Evolutionary conservation across 35 echinoderm and acorn worm species (phyloP).

Genomic region (Apostichopus japonicus): DNA sequence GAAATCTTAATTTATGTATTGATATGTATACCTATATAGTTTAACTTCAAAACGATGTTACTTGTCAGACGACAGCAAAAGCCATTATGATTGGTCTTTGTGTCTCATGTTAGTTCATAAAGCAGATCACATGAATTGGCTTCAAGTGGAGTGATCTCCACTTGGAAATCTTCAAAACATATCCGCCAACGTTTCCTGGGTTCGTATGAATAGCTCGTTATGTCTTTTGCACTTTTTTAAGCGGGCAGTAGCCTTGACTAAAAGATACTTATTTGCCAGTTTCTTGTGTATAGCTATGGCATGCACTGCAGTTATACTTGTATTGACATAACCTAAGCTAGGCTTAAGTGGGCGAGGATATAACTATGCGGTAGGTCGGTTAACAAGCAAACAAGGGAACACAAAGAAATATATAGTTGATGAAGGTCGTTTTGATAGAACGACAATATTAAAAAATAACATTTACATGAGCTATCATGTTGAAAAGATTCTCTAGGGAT

Average conservation of each 20-base stretch:
- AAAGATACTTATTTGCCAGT: too few species aligned
- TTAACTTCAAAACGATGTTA: neutral
- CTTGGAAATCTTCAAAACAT: slow-evolving; percentile 38
- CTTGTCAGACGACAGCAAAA: slow-evolving; percentile 1
- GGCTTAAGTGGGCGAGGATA: slow-evolving; percentile 19
- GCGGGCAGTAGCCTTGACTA: slow-evolving; percentile 35
- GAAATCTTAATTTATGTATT: too few species aligned
- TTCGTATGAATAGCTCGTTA: slow-evolving; percentile 2
- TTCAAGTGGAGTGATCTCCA: slow-evolving; percentile 1
- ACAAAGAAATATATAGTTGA: neutral
- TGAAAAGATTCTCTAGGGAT: too few species aligned
- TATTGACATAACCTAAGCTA: slow-evolving; percentile 29
- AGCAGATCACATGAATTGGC: slow-evolving; percentile 43
- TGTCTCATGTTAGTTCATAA: slow-evolving; percentile 41
- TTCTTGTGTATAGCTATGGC: too few species aligned
- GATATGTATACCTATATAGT: too few species aligned
- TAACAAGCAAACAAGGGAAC: neutral
- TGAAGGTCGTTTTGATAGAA: neutral
- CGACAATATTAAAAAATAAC: neutral
- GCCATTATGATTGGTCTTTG: neutral
- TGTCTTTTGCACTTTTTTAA: slow-evolving; percentile 34
- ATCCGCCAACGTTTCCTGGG: slow-evolving; percentile 41
- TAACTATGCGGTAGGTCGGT: slow-evolving; percentile 23
- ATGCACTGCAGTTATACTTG: neutral
- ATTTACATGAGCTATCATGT: too few species aligned